Evolutionary conservation across 2,888 invertebrate species (phyloP).

Genomic region (Caenorhabditis sulstoni): DNA sequence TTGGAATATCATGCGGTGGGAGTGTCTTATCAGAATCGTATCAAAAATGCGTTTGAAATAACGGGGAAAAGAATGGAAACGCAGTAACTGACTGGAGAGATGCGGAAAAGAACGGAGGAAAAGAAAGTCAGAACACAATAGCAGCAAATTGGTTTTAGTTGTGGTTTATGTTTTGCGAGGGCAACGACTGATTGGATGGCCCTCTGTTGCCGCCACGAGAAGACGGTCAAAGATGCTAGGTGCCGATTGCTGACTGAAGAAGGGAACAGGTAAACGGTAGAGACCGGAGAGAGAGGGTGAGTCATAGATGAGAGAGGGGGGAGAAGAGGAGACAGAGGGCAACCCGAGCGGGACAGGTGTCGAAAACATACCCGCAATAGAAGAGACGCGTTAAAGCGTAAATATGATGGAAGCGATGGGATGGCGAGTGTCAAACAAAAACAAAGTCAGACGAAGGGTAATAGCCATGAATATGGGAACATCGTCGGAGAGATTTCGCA

Average conservation of each 20-base stretch:
- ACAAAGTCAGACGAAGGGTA: background rate
- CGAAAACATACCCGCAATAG: constrained; percentile 3
- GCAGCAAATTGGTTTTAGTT: background rate
- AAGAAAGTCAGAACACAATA: background rate
- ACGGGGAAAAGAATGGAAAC: background rate
- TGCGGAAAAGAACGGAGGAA: constrained; percentile 3
- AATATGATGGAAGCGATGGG: constrained; percentile 12
- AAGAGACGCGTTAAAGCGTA: too few relatives aligned
- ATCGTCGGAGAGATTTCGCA: background rate
- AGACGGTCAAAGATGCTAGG: constrained; percentile 33
- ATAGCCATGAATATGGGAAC: too few relatives aligned
- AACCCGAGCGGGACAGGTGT: constrained; percentile 24
- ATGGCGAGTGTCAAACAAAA: constrained; percentile 8
- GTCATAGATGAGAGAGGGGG: constrained; percentile 35
- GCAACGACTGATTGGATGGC: background rate
- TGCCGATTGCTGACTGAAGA: constrained; percentile 39
- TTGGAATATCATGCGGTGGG: constrained; percentile 16
- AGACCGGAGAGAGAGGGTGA: constrained; percentile 23
- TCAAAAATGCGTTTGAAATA: background rate
- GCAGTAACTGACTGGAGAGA: too few relatives aligned
- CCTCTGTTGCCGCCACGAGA: constrained; percentile 1
- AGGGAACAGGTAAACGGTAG: constrained; percentile 23
- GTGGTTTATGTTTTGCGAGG: background rate
- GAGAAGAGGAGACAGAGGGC: constrained; percentile 20
- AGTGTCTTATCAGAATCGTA: constrained; percentile 13